phyloP scores from a whole-genome alignment of 2,888 invertebrate genomes.

The Rosalia funebris region DNA sequence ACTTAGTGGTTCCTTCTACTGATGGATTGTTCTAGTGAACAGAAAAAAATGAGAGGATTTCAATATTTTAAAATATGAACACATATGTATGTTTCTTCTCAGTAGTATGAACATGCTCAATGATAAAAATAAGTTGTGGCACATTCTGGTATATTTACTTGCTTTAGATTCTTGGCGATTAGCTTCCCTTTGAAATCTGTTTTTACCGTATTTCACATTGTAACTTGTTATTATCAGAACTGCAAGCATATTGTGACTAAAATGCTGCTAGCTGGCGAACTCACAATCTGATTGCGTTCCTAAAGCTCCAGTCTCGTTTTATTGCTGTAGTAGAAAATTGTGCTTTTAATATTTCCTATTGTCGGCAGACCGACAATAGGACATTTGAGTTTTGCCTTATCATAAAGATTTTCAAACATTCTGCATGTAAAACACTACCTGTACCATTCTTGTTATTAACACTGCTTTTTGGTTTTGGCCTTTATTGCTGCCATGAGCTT shows the following conservation, averaged over 20 bases:
- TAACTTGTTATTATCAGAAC: conserved; percentile 50
- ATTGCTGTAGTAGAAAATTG: conserved; percentile 48
- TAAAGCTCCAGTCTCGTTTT: conserved; percentile 35
- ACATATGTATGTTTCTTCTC: no score
- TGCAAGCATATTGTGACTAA: conserved; percentile 57
- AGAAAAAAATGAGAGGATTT: no score
- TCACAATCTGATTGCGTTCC: conserved; percentile 59
- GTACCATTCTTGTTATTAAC: conserved; percentile 58
- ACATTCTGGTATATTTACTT: conserved; percentile 7
- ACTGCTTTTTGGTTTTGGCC: conserved; percentile 59
- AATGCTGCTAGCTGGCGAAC: conserved; percentile 51
- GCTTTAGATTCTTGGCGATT: background rate
- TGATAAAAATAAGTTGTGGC: conserved; percentile 4
- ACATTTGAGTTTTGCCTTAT: conserved; percentile 41
- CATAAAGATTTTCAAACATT: conserved; percentile 63
- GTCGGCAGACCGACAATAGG: conserved; percentile 18
- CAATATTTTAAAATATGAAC: no score
- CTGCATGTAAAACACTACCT: conserved; percentile 60
- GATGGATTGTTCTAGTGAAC: no score
- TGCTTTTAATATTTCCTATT: conserved; percentile 37
- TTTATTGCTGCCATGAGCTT: conserved; percentile 55
- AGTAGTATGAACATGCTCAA: background rate
- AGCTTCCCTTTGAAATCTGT: conserved; percentile 14
- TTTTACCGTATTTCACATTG: conserved; percentile 43
- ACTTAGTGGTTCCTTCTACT: no score